A percentile compares a stretch with the other conserved stretches of the same genome.
These are phyloP conservation scores for Raja brachyura DNA, from an alignment of 2,113 vertebrate species.

Conservation along the genomic window DNA sequence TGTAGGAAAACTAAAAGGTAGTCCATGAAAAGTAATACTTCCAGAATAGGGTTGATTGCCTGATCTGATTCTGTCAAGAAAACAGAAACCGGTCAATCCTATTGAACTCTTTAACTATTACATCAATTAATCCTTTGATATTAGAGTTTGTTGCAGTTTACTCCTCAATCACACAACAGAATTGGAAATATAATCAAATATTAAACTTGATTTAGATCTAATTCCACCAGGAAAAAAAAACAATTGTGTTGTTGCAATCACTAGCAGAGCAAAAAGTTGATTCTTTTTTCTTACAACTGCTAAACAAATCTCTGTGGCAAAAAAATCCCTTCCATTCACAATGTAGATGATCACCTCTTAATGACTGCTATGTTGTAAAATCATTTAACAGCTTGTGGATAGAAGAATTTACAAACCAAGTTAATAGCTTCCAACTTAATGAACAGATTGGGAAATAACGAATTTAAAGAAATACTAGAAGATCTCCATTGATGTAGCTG, in stretches of 20 bases:
- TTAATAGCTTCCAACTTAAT: conserved; percentile 20
- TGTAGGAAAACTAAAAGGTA: too few relatives aligned
- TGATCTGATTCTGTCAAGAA: background rate
- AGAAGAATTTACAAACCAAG: conserved; percentile 15
- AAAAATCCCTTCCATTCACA: background rate
- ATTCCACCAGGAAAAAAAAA: background rate
- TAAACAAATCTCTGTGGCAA: background rate
- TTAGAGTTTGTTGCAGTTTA: background rate
- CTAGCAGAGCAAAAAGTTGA: background rate
- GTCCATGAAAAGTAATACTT: background rate
- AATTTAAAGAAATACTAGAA: background rate
- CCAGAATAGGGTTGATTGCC: background rate
- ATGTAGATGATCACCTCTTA: background rate
- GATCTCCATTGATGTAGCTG: background rate
- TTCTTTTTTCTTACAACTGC: background rate
- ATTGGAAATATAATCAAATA: background rate
- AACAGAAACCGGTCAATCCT: background rate
- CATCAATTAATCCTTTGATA: background rate
- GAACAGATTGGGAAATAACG: background rate
- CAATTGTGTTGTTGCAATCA: background rate
- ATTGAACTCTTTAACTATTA: background rate
- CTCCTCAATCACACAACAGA: background rate
- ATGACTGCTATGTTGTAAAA: conserved; percentile 25
- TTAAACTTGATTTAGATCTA: background rate
- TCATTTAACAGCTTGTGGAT: conserved; percentile 4